A percentile compares a stretch with the other conserved stretches of the same genome.
Evolutionary conservation across 1,140 invertebrate species (phyloP).

Genomic region (Drosophila melanica): DNA sequence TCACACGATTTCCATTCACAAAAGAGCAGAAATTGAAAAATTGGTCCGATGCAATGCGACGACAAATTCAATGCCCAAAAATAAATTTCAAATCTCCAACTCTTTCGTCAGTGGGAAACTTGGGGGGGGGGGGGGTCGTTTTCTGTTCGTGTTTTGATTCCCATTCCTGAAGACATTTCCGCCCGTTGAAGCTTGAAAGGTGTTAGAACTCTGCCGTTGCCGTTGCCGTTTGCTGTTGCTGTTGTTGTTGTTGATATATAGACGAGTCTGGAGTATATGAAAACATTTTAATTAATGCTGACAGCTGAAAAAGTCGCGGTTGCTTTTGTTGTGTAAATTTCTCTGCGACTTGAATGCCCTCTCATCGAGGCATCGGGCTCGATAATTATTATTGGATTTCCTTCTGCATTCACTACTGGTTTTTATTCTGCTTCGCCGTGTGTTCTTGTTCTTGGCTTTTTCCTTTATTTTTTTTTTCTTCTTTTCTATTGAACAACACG

Average conservation of each 20-base stretch:
- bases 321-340: constrained; percentile 78
- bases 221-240: constrained; percentile 2
- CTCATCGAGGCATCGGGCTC: constrained; percentile 35
- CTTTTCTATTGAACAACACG: constrained; percentile 64
- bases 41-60: constrained; percentile 28
- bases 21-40: constrained; percentile 31
- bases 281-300: constrained; percentile 82
- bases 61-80: constrained; percentile 58
- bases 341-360: constrained; percentile 22
- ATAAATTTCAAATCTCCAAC: constrained; percentile 54
- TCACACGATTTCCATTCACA: constrained; percentile 17
- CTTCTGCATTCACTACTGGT: constrained; percentile 54
- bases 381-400: constrained; percentile 78
- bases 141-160: constrained; percentile 65
- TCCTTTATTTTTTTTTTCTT: constrained; percentile 4
- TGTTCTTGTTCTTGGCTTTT: constrained; percentile 26
- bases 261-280: constrained; percentile 41
- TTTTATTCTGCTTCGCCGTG: constrained; percentile 17
- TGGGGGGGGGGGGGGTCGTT: constrained; percentile 26
- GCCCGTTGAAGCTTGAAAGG: constrained; percentile 46
- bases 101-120: constrained; percentile 21
- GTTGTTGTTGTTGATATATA: constrained; percentile 41
- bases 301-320: constrained; percentile 77
- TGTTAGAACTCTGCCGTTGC: constrained; percentile 66
- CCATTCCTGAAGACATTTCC: constrained; percentile 64